Percentiles rank a stretch among this genome's conserved stretches.
phyloP scores from a whole-genome alignment of 2,888 invertebrate genomes.

The Byasa hedistus region DNA sequence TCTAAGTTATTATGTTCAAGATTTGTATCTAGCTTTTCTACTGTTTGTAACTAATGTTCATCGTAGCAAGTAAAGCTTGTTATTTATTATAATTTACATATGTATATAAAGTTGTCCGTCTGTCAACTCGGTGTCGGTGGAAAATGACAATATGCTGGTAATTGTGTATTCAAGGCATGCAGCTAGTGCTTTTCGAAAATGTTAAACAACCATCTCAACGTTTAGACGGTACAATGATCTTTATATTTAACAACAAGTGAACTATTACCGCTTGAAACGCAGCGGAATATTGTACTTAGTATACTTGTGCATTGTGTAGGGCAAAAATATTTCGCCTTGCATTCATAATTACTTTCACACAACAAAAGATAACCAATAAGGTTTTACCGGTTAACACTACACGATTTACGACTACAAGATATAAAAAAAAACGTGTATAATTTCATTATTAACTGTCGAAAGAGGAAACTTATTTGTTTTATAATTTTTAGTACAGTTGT shows the following conservation, averaged over 20 bases:
- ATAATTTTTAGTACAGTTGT: too few species aligned
- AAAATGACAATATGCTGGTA: conserved; percentile 40
- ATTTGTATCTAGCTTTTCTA: too few species aligned
- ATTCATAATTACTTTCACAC: conserved; percentile 41
- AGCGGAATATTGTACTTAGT: conserved; percentile 4
- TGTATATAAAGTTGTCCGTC: conserved; percentile 18
- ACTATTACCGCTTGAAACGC: conserved; percentile 4
- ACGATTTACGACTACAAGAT: too few species aligned
- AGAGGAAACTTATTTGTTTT: too few species aligned
- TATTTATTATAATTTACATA: not conserved
- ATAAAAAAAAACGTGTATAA: too few species aligned
- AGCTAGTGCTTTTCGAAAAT: conserved; percentile 27
- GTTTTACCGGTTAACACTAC: conserved; percentile 5
- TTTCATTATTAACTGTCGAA: too few species aligned
- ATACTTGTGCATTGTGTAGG: conserved; percentile 35
- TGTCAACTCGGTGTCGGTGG: conserved; percentile 11
- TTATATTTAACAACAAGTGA: conserved; percentile 9
- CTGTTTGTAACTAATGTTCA: too few species aligned
- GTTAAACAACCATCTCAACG: conserved; percentile 20
- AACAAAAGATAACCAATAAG: conserved; percentile 5
- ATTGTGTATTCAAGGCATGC: conserved; percentile 48
- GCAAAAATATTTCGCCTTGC: conserved; percentile 43
- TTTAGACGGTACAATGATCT: conserved; percentile 6
- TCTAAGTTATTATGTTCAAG: too few species aligned
- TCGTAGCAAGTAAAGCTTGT: too few species aligned